Conservation (phyloP, 2,113 vertebrate genomes). For the Melanerpes aurifrons region DNA sequence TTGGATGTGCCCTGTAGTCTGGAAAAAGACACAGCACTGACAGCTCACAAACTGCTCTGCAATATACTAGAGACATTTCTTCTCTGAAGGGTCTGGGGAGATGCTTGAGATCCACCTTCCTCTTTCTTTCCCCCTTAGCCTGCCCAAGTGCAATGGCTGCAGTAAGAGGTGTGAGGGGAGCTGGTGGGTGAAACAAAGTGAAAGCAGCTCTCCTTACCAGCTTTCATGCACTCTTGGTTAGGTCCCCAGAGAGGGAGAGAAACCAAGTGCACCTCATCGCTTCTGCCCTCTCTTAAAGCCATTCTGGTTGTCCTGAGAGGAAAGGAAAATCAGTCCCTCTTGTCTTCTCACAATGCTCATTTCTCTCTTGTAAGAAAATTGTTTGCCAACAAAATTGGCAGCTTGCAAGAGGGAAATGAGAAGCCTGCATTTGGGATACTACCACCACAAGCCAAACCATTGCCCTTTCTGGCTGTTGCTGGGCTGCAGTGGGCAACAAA, state of each 20-base stretch:
- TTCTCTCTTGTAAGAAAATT: conserved; percentile 22
- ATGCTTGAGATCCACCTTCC: neutral
- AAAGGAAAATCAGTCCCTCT: neutral
- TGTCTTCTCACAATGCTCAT: neutral
- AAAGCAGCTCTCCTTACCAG: neutral
- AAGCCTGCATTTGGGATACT: neutral
- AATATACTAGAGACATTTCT: neutral
- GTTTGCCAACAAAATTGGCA: neutral
- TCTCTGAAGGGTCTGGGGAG: neutral
- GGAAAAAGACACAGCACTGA: neutral
- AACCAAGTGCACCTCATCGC: neutral
- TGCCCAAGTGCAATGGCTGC: neutral
- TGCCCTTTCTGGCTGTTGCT: neutral
- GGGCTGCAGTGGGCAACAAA: neutral
- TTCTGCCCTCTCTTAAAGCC: neutral
- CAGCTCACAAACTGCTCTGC: neutral
- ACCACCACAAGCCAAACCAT: neutral
- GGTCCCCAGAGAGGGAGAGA: neutral
- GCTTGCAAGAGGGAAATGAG: conserved; percentile 5
- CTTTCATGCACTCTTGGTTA: neutral
- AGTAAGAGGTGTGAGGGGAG: neutral
- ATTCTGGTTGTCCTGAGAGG: neutral
- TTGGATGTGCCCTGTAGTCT: neutral
- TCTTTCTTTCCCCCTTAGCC: neutral
- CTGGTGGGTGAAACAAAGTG: neutral